Conservation (phyloP, 2,113 vertebrate species). For the Chaenogobius annularis region DNA sequence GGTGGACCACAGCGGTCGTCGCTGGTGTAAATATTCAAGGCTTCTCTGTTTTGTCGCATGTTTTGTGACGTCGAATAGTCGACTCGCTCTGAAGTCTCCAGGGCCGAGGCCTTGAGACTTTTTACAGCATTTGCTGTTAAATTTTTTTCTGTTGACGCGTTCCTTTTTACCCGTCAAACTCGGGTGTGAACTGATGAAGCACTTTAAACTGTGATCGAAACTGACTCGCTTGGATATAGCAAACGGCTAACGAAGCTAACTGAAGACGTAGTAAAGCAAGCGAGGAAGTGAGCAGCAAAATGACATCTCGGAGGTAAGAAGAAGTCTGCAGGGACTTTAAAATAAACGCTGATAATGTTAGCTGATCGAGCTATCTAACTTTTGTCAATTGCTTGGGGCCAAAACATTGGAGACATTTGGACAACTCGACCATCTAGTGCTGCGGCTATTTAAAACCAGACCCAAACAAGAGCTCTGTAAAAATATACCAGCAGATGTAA, state of each 20-base stretch:
- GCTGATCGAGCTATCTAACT: constrained; percentile 27
- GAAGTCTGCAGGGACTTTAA: constrained; percentile 39
- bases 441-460: constrained; percentile 19
- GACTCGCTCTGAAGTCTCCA: constrained; percentile 69
- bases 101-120: constrained; percentile 75
- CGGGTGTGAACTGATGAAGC: constrained; percentile 68
- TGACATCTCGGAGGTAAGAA: constrained; percentile 94
- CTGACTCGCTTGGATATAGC: constrained; percentile 46
- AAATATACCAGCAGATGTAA: neutral
- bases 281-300: constrained; percentile 74
- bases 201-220: constrained; percentile 49
- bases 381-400: constrained; percentile 7
- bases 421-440: neutral
- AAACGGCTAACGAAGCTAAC: constrained; percentile 53
- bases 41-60: constrained; percentile 66
- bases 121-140: constrained; percentile 34
- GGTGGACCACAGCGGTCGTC: neutral
- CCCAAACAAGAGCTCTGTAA: constrained; percentile 11
- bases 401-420: neutral
- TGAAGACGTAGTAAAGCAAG: constrained; percentile 62
- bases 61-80: constrained; percentile 77
- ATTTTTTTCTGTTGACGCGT: constrained; percentile 46
- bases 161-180: constrained; percentile 49
- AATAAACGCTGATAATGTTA: constrained; percentile 31
- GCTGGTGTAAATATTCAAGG: constrained; percentile 24